These are phyloP conservation scores for Passer montanus DNA, from an alignment of 2,113 vertebrate genomes.

Conservation along the genomic window DNA sequence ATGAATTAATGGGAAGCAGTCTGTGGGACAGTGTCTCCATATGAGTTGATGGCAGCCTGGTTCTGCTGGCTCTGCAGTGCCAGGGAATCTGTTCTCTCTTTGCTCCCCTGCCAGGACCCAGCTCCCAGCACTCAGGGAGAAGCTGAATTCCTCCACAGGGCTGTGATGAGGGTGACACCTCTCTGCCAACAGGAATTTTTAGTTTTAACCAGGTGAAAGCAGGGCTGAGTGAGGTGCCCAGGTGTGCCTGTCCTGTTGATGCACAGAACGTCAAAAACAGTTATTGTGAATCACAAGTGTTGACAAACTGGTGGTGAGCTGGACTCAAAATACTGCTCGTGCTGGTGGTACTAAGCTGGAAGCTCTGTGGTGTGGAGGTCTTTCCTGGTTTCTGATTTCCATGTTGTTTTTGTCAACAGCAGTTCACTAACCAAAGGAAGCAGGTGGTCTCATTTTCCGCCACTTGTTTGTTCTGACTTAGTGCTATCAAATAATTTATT, in stretches of 20 bases:
- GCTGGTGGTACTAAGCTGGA: not conserved
- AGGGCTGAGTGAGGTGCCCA: not conserved
- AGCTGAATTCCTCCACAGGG: accelerated
- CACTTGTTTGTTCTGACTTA: not conserved
- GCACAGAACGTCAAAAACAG: accelerated
- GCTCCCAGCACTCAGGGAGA: accelerated
- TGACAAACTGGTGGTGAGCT: not conserved
- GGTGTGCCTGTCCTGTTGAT: not conserved
- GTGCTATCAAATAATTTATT: not conserved
- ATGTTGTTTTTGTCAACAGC: not conserved
- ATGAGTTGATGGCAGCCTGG: not conserved
- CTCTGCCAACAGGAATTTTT: not conserved
- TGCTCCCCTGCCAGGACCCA: accelerated
- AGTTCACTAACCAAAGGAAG: not conserved
- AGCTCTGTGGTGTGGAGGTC: not conserved
- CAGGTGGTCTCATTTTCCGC: not conserved
- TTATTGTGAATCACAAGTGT: accelerated
- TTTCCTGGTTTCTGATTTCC: not conserved
- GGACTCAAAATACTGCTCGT: not conserved
- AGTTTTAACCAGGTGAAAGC: not conserved
- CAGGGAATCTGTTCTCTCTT: not conserved
- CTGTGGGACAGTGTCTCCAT: not conserved
- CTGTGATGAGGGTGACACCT: not conserved
- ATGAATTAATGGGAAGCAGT: not conserved
- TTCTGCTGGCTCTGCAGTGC: no score